Percentiles rank a stretch among this genome's conserved stretches.
Evolutionary conservation across 2,113 vertebrate genomes (phyloP).

Genomic region (Pelodiscus sinensis): DNA sequence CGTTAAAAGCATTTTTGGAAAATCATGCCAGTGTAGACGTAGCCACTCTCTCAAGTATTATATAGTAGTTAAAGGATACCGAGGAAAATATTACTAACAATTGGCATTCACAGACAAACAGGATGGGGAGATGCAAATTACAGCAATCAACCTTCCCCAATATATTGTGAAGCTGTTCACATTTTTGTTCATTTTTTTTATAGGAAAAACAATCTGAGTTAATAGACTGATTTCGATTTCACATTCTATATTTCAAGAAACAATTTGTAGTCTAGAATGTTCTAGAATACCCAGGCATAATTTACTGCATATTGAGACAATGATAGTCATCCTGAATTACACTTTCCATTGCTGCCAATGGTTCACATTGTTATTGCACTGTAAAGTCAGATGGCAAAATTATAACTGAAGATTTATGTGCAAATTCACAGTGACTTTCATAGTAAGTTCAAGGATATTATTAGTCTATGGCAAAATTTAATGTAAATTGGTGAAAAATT

Average conservation of each 20-base stretch:
- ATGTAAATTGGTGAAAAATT: background rate
- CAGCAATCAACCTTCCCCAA: accelerated
- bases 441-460: background rate
- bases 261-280: background rate
- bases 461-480: background rate
- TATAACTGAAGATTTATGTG: background rate
- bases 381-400: background rate
- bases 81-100: background rate
- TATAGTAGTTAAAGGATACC: background rate
- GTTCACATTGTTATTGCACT: background rate
- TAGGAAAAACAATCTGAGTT: background rate
- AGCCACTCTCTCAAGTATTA: too few species aligned
- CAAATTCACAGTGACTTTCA: constrained; percentile 1
- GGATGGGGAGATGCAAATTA: background rate
- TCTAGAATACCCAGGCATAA: background rate
- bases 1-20: too few species aligned
- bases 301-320: constrained; percentile 24
- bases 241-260: background rate
- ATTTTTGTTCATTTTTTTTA: background rate
- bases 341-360: background rate
- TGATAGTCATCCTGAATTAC: background rate
- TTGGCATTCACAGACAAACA: background rate
- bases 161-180: background rate
- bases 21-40: too few species aligned
- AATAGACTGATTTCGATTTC: background rate